Percentiles rank a stretch among this genome's conserved stretches.
Conservation (phyloP, 2,888 invertebrate genomes). For the Caenorhabditis zanzibari region DNA sequence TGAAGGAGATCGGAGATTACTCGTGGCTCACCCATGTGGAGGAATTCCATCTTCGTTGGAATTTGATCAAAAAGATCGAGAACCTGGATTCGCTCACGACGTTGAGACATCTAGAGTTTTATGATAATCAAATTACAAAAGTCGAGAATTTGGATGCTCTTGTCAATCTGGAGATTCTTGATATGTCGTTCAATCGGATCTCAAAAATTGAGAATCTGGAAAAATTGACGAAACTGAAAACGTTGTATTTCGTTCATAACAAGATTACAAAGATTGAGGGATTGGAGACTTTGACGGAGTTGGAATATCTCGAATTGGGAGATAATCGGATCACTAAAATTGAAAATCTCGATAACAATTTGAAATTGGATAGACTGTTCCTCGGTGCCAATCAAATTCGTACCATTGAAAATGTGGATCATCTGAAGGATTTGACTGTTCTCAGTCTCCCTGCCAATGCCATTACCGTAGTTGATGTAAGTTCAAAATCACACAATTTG, state of each 20-base stretch:
- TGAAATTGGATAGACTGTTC: slow-evolving; percentile 85
- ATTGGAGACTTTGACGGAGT: slow-evolving; percentile 86
- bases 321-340: slow-evolving; percentile 90
- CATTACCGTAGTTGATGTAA: slow-evolving; percentile 68
- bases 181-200: slow-evolving; percentile 94
- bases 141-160: slow-evolving; percentile 94
- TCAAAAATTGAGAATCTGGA: slow-evolving; percentile 84
- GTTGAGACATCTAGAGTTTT: slow-evolving; percentile 93
- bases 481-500: not conserved
- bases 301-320: slow-evolving; percentile 93
- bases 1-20: slow-evolving; percentile 76
- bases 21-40: slow-evolving; percentile 84
- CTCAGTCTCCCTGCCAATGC: slow-evolving; percentile 75
- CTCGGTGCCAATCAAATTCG: slow-evolving; percentile 96
- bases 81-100: slow-evolving; percentile 88
- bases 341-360: slow-evolving; percentile 70
- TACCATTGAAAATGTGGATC: slow-evolving; percentile 87
- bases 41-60: slow-evolving; percentile 93
- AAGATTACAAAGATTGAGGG: slow-evolving; percentile 85
- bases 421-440: slow-evolving; percentile 69
- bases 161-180: slow-evolving; percentile 93
- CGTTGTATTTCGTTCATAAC: slow-evolving; percentile 85
- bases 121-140: slow-evolving; percentile 90
- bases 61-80: slow-evolving; percentile 95
- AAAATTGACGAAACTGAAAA: slow-evolving; percentile 83